Base-by-base conservation (phyloP, 2,797 vertebrate species). In the Gambelia wislizenii region DNA sequence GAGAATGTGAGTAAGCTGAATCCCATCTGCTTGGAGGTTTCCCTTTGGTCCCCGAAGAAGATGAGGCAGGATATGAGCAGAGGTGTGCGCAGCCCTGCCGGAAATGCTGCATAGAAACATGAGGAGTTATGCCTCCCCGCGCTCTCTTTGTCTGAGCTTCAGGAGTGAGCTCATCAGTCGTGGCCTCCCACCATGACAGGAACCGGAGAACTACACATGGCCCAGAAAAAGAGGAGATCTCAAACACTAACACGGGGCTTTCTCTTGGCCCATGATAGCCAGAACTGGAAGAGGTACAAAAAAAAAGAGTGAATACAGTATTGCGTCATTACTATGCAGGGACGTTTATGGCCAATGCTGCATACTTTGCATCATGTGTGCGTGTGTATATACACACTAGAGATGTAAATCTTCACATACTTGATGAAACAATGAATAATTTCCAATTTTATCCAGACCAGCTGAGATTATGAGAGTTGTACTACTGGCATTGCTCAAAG, bases 11-110 rank as follows among this genome's bases (percentile, higher is more conserved):
- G 94, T 96, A 95, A 97, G 91, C 44, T 95, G 95, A 96, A 97
- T 93, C 94, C 96, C 97, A 97, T 96, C 95, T 97, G 96, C 95
- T 95, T 84, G 54, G 93, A 97, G 96, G 94, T 96, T 96, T 97
- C 87, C 92, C 92, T 94, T 75, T 74, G 72, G 83, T 96, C 97
- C 95, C 97, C 85, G 88, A 88, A 94, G 96, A 8, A 85, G 82
- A 88, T 75, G 64, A 93, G 81, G 16, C 96, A 97, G 97, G 97
- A 97, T 97, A 95, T 97, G 97, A 97, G 95, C 90, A 82, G 92
- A 97, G 93, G 94, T 93, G 95, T 94, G 91, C 2, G 8, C 88
- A 91, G 90, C 95, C 49, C 92, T 85, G 64, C 92, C 94, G 96
- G 97, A 97, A 96, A 94, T 25, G 87, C 85, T 85, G 94, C n/a